Evolutionary conservation across 2,113 vertebrate species (phyloP), one percentile per base, ranked within the genome.

Genomic region (Chrysemys picta): DNA sequence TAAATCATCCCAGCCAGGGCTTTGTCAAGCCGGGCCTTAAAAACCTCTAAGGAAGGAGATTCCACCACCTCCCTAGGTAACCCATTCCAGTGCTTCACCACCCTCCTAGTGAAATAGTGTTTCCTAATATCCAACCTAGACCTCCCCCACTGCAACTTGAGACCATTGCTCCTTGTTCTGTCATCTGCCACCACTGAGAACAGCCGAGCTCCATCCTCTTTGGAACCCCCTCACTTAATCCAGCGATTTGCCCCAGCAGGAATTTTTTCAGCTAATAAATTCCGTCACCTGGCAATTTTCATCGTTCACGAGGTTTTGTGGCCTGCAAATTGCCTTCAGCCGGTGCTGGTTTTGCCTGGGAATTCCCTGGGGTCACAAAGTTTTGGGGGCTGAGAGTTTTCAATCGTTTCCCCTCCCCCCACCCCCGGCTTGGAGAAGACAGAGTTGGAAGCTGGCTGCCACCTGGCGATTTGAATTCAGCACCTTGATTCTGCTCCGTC

Each of bases 401-500:
- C 19, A 19, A 35, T 10, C n/a, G 4, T 72, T 10, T 21, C n/a
- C n/a, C 87, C 42, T 42, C 42, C 42, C 42, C 42, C 83, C 49
- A 5, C 85, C 96, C 96, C 92, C 89, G 91, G 93, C 95, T 93
- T 87, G 94, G 97, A 96, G 96, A 95, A 96, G 95, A 95, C 97
- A 96, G 94, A 94, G 87, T 56, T 88, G 90, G 49, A 85, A 90
- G 87, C 88, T 76, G 85, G 31, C 90, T 57, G 84, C 13, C 87
- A 50, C 82, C 79, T 83, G 49, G 88, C 76, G 91, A 12, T 85
- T 25, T 72, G 89, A 85, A 42, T 56, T 79, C 54, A 25, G 76
- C 54, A 16, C 14, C 56, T 50, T 56, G 53, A 82, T 82, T 78
- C 49, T 8, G 19, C 76, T 59, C 76, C 19, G 54, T 65, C 14